Base-by-base conservation (phyloP, 2,797 vertebrate species). In the Karalla daura region DNA sequence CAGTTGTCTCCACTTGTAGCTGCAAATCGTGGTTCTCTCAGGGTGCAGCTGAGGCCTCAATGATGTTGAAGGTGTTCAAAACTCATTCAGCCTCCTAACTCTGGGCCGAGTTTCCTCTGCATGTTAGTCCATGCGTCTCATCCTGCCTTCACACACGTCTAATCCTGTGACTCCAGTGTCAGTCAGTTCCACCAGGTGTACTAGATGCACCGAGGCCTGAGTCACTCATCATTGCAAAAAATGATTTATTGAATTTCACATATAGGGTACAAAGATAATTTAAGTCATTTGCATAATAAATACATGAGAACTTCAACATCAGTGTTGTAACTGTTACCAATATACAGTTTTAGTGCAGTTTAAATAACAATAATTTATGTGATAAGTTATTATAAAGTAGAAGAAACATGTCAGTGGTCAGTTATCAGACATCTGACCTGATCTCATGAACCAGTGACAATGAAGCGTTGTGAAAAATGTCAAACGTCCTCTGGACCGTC, bases 281-380 rank as follows among this genome's bases (percentile, higher is more conserved):
- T 54, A 74, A 33, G 30, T 62, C 10, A 50, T 0, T 50, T 64
- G 4, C 17, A 25, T 53, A 39, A 76, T 63, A 61, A 85, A 71
- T 76, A 67, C 59, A 76, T 78, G 73, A 81, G 78, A 83, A 80
- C 72, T 54, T 71, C 1, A 46, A 17, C 28, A 50, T 4, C 49
- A 80, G 80, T 80, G 72, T 76, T 69, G 69, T n/a, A 77, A 25
- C 4, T 15, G 2, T 46, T 61, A 20, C 5, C 32, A n/a, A 24
- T 9, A 15, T 14, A 55, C 15, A 62, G 69, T 68, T 47, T 74
- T 73, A 75, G 80, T 72, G 56, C 60, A 70, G 35, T 58, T 21
- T n/a, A n/a, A n/a, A n/a, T n/a, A n/a, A n/a, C 53, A 5, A 62
- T n/a, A 30, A 30, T 30, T 30, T 3, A n/a, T 43, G 55, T 1